These are phyloP conservation scores for Arothron firmamentum DNA, from an alignment of 2,113 vertebrate species.

Conservation along the genomic window DNA sequence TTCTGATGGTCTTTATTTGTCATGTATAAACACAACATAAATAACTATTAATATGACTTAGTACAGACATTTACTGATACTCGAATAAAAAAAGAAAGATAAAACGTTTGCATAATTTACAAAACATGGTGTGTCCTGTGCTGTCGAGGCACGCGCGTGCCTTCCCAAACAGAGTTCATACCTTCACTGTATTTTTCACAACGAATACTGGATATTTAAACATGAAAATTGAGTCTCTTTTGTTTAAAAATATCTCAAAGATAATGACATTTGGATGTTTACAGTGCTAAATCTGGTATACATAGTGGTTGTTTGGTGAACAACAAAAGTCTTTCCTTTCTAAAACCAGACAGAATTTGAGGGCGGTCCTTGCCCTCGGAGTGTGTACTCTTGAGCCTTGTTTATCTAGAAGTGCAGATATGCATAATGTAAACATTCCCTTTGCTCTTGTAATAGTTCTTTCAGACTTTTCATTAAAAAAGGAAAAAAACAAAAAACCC, in stretches of 20 bases:
- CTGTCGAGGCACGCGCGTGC: constrained; percentile 78
- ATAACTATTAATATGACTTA: constrained; percentile 65
- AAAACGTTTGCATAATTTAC: constrained; percentile 88
- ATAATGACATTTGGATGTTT: constrained; percentile 78
- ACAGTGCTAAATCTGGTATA: constrained; percentile 82
- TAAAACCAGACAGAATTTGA: constrained; percentile 65
- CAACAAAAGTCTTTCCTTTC: constrained; percentile 84
- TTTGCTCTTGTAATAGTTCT: constrained; percentile 66
- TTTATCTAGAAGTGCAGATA: constrained; percentile 86
- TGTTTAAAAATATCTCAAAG: constrained; percentile 79
- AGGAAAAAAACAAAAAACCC: constrained; percentile 33
- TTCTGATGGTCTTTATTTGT: constrained; percentile 77
- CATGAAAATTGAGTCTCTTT: constrained; percentile 73
- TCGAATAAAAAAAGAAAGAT: constrained; percentile 61
- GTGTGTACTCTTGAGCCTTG: constrained; percentile 66
- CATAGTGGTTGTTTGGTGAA: constrained; percentile 80
- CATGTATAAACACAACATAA: constrained; percentile 73
- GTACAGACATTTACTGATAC: constrained; percentile 61
- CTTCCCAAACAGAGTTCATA: constrained; percentile 35
- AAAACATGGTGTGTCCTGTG: constrained; percentile 91
- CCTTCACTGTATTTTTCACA: constrained; percentile 56
- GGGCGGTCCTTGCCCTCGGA: constrained; percentile 59
- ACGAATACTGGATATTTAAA: constrained; percentile 76
- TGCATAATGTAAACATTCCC: constrained; percentile 96
- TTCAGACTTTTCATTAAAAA: constrained; percentile 76